Percentiles rank a stretch among this genome's conserved stretches.
These are phyloP conservation scores for Tangara arthus DNA, from an alignment of 2,797 vertebrate species.

Conservation along the genomic window DNA sequence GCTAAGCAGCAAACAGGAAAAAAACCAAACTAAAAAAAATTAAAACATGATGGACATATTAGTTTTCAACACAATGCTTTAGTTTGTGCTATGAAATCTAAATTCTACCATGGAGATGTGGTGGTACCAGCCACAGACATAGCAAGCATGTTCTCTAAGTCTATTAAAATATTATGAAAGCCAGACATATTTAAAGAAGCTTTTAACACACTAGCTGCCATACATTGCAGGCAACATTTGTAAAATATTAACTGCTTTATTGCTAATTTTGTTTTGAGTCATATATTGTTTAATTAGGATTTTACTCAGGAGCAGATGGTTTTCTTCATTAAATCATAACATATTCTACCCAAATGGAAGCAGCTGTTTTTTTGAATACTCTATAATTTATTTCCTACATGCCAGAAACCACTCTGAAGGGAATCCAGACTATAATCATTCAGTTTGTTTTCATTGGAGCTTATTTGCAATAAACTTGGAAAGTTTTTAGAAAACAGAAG, in stretches of 20 bases:
- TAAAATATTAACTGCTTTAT: constrained; percentile 60
- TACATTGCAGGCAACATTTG: not conserved
- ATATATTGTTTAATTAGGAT: constrained; percentile 71
- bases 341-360: constrained; percentile 60
- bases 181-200: not conserved
- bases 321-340: constrained; percentile 69
- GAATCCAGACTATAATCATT: constrained; percentile 27
- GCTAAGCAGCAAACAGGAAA: not conserved
- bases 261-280: constrained; percentile 69
- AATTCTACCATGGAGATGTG: not conserved
- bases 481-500: not conserved
- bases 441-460: not conserved
- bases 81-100: not conserved
- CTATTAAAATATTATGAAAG: not conserved
- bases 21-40: not conserved
- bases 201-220: not conserved
- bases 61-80: not conserved
- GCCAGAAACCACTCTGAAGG: constrained; percentile 48
- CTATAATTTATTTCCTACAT: constrained; percentile 58
- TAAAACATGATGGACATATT: not conserved
- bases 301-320: constrained; percentile 69
- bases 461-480: constrained; percentile 28
- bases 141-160: not conserved
- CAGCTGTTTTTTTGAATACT: constrained; percentile 56
- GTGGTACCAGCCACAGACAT: not conserved